These are phyloP conservation scores for Heterodera carotae DNA, from an alignment of 1,140 invertebrate genomes.

Conservation along the genomic window DNA sequence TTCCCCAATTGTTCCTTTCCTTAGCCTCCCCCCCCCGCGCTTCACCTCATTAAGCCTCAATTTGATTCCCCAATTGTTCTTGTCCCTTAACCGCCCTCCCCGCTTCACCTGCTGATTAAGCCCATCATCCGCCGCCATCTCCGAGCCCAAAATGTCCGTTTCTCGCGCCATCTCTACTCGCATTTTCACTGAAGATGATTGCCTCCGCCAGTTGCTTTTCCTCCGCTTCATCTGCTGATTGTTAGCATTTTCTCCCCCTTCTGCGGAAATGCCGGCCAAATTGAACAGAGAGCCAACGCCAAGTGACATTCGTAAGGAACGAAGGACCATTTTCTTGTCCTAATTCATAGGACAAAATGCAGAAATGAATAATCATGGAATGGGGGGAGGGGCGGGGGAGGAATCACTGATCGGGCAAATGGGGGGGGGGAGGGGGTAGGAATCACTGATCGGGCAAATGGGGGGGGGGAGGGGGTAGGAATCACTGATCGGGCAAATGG, in stretches of 20 bases:
- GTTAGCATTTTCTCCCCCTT: neutral
- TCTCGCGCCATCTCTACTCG: neutral
- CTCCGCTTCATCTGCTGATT: neutral
- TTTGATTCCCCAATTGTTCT: too few species aligned
- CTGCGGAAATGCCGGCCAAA: slow-evolving; percentile 36
- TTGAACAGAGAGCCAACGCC: slow-evolving; percentile 33
- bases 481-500: too few species aligned
- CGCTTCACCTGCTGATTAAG: neutral
- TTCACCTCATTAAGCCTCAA: neutral
- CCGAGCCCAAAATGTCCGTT: neutral
- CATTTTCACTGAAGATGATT: neutral
- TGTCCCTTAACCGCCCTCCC: neutral
- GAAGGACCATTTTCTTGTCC: slow-evolving; percentile 52
- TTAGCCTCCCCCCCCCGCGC: neutral
- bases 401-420: too few species aligned
- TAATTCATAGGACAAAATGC: slow-evolving; percentile 18
- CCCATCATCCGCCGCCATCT: neutral
- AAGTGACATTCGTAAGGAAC: slow-evolving; percentile 39
- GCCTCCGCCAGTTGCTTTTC: neutral
- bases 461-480: too few species aligned
- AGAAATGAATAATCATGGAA: neutral
- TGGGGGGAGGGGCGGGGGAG: too few species aligned
- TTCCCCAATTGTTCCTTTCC: too few species aligned
- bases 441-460: too few species aligned
- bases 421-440: too few species aligned